Base-by-base conservation (phyloP, 2,888 invertebrate species). In the Ornithoptera priamus region DNA sequence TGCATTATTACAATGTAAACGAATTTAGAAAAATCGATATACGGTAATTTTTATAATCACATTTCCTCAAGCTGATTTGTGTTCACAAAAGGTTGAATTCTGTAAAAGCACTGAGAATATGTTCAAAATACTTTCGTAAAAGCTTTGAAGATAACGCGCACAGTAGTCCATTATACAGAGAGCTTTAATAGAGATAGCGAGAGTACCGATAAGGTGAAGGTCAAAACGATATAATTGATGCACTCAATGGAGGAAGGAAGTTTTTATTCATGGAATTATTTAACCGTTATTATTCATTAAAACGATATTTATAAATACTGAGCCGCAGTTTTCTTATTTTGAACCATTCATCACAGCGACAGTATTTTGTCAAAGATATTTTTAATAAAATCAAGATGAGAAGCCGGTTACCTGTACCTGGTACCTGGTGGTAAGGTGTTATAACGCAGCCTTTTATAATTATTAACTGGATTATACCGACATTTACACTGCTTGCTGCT, bases 141-240 rank as follows among this genome's bases (percentile, higher is more conserved):
- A 72, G 62, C 75, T 81, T 84, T 85, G 69, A 73, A 85, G 89
- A 89, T 89, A 87, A 80, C 68, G 61, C 70, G 77, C 80, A 80
- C 85, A 78, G 85, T 84, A 86, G 84, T 88, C 86, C 89, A 91
- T 92, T 91, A 90, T 76, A 77, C 81, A 90, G 81, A 92, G 91
- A 92, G 92, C 87, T 84, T 89, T 90, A 83, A 88, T 92, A 76
- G 62, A 76, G 78, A 78, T 78, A 77, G 68, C 72, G 69, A 67
- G 72, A 75, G 64, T 60, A 71, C 72, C 62, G 72, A 74, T 74
- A 72, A 22, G 59, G 46, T 70, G 67, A 74, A 72, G 72, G 72
- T 74, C 62, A 46, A 62, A 46, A 62, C 42, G 68, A 56, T 71
- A 72, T 18, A 22, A 22, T 30, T 22, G 30, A 17, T 53, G 58